Conservation (phyloP, 2,113 vertebrate genomes). For the Notechis scutatus region DNA sequence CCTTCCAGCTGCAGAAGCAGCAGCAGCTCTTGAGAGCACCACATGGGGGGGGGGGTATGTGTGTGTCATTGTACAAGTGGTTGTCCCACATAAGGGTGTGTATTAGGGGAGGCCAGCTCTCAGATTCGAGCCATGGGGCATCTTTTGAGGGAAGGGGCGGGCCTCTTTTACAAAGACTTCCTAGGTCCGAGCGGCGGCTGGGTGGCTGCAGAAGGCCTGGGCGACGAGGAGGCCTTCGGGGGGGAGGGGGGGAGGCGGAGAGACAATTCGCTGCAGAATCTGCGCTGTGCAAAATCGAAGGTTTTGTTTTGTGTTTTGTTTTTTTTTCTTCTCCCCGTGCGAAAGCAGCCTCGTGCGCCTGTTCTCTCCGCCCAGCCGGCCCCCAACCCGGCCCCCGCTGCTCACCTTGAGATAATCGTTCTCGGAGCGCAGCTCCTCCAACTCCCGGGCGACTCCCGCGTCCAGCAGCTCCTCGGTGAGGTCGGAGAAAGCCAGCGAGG, state of each 20-base stretch:
- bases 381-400: constrained; percentile 28
- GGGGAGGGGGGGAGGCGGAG: neutral
- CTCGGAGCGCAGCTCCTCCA: constrained; percentile 94
- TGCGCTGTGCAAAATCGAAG: neutral
- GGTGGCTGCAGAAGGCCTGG: neutral
- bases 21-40: neutral
- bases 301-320: no score
- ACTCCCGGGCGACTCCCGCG: constrained; percentile 86
- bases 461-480: constrained; percentile 93
- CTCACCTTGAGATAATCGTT: constrained; percentile 98
- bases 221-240: neutral
- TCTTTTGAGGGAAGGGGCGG: neutral
- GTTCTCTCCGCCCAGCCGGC: neutral
- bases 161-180: no score
- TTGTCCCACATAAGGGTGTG: neutral
- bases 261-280: neutral
- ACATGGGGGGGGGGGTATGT: neutral
- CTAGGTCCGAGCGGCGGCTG: neutral
- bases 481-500: constrained; percentile 94
- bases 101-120: neutral
- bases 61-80: neutral
- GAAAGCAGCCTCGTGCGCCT: neutral
- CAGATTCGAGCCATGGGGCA: neutral
- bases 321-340: neutral
- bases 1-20: neutral